Conservation (phyloP, 2,797 vertebrate species). For the Naso thynnoides region DNA sequence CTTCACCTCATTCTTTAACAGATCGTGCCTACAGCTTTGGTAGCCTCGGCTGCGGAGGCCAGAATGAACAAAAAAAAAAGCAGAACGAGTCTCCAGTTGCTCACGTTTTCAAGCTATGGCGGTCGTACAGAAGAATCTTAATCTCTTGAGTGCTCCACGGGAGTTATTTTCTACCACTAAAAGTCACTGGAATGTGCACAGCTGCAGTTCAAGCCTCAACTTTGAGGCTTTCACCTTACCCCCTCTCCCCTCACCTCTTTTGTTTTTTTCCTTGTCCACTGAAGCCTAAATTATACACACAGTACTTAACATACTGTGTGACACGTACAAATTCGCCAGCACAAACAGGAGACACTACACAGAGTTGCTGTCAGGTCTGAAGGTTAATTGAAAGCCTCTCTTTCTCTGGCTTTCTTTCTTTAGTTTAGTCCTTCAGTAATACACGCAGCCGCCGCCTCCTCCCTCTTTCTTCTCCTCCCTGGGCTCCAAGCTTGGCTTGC, state of each 20-base stretch:
- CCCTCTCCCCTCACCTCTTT: background rate
- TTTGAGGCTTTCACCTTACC: slow-evolving; percentile 56
- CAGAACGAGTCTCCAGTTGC: slow-evolving; percentile 31
- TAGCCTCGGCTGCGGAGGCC: slow-evolving; percentile 7
- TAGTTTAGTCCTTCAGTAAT: slow-evolving; percentile 60
- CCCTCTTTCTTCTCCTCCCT: slow-evolving; percentile 40
- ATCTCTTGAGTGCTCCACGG: slow-evolving; percentile 58
- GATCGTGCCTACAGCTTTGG: slow-evolving; percentile 16
- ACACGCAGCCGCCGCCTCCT: slow-evolving; percentile 32
- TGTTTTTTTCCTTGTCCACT: slow-evolving; percentile 27
- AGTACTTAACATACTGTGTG: slow-evolving; percentile 44
- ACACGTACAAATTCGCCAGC: slow-evolving; percentile 51
- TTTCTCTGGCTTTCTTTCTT: slow-evolving; percentile 45
- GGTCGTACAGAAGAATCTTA: slow-evolving; percentile 60
- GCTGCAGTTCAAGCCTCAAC: slow-evolving; percentile 65
- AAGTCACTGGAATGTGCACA: slow-evolving; percentile 69
- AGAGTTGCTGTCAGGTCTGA: slow-evolving; percentile 53
- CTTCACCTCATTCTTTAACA: background rate
- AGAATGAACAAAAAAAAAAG: slow-evolving; percentile 22
- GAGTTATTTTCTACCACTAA: slow-evolving; percentile 66
- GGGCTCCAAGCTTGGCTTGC: slow-evolving; percentile 72
- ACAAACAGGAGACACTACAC: slow-evolving; percentile 38
- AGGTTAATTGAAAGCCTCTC: slow-evolving; percentile 73
- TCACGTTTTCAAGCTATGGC: slow-evolving; percentile 45
- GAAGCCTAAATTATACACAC: slow-evolving; percentile 49